Evolutionary conservation across 2,888 invertebrate species (phyloP).

Genomic region (Tetragonisca angustula): DNA sequence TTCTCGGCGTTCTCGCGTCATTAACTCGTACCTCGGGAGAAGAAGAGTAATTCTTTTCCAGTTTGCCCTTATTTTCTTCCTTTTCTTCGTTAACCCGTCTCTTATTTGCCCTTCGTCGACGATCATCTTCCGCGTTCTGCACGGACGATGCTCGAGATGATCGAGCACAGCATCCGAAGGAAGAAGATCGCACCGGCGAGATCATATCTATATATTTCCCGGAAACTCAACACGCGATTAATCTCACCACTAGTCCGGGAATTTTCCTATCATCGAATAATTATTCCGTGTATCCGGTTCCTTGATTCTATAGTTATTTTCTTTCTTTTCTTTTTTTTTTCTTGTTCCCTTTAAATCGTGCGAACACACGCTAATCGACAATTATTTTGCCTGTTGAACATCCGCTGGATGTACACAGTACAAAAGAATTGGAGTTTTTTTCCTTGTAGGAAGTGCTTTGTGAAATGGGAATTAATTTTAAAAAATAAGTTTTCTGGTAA

Average conservation of each 20-base stretch:
- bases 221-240: conserved; percentile 17
- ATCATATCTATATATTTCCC: conserved; percentile 8
- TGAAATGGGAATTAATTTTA: neutral
- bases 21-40: conserved; percentile 42
- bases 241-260: neutral
- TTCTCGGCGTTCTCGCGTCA: conserved; percentile 59
- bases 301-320: neutral
- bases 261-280: neutral
- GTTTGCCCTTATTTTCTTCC: conserved; percentile 38
- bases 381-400: neutral
- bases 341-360: neutral
- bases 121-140: conserved; percentile 57
- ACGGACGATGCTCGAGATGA: neutral
- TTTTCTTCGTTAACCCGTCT: conserved; percentile 65
- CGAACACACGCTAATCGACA: neutral
- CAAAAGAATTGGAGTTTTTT: neutral
- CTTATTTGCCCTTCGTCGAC: conserved; percentile 53
- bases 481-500: no score
- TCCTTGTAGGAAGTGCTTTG: neutral
- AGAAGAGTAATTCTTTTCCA: neutral
- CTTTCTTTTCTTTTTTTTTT: neutral
- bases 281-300: conserved; percentile 11
- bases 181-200: neutral
- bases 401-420: neutral
- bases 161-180: neutral